Percentiles rank a stretch among this genome's conserved stretches.
Conservation (phyloP, 2,113 vertebrate genomes). For the Brachionichthys hirsutus region DNA sequence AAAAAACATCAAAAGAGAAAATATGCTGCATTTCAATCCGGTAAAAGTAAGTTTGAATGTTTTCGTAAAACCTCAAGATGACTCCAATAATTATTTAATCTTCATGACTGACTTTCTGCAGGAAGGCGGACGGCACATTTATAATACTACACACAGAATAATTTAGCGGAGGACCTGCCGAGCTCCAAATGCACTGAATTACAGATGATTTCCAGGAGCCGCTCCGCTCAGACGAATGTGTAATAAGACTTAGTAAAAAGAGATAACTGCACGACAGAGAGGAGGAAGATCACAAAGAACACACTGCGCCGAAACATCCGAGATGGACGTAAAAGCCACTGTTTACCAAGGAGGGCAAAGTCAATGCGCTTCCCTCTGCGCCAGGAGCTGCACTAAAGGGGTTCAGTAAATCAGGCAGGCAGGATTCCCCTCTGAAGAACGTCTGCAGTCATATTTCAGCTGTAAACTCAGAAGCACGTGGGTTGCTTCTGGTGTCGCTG, state of each 20-base stretch:
- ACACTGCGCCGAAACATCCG: slow-evolving; percentile 53
- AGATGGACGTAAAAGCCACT: slow-evolving; percentile 54
- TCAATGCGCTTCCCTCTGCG: slow-evolving; percentile 56
- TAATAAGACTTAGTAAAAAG: background rate
- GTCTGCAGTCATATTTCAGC: background rate
- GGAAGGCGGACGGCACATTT: slow-evolving; percentile 23
- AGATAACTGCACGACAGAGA: slow-evolving; percentile 11
- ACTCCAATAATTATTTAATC: slow-evolving; percentile 1
- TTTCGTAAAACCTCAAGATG: too few relatives aligned
- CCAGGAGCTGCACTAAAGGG: slow-evolving; percentile 3
- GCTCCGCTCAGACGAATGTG: background rate
- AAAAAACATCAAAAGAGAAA: background rate
- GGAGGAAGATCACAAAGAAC: slow-evolving; percentile 22
- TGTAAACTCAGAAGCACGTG: too few relatives aligned
- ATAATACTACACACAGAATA: slow-evolving; percentile 57
- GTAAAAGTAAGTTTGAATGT: too few relatives aligned
- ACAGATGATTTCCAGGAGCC: slow-evolving; percentile 3
- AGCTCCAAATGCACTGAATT: slow-evolving; percentile 3
- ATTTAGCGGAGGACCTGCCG: slow-evolving; percentile 37
- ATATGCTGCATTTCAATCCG: background rate
- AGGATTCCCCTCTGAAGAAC: background rate
- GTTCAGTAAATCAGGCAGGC: slow-evolving; percentile 3
- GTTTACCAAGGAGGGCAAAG: slow-evolving; percentile 53
- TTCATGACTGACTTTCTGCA: slow-evolving; percentile 9
- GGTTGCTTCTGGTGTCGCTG: too few relatives aligned